Evolutionary conservation across 2,113 vertebrate species (phyloP).

Genomic region (Vulpes vulpes): DNA sequence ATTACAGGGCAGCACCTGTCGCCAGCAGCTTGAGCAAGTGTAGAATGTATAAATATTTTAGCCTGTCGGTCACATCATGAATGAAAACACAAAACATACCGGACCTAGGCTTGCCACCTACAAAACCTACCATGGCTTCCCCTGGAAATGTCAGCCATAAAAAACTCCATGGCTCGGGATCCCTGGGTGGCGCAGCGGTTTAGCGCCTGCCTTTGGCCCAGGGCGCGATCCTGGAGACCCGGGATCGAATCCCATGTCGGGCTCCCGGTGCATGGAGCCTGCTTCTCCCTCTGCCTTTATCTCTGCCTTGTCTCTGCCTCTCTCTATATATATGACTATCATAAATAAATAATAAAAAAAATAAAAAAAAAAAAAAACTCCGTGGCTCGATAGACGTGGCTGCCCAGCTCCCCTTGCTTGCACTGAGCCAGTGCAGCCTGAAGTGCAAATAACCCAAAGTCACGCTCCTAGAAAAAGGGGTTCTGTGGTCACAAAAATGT

Average conservation of each 20-base stretch:
- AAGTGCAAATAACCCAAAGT: not conserved
- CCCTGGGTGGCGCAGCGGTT: no score
- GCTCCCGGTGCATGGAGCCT: no score
- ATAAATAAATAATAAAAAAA: no score
- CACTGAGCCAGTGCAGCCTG: not conserved
- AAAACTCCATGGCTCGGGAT: not conserved
- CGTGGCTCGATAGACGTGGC: not conserved
- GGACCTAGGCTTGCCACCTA: not conserved
- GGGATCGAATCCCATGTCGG: no score
- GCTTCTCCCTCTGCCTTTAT: no score
- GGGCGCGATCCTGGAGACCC: no score
- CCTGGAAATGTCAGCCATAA: not conserved
- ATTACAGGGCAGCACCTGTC: not conserved
- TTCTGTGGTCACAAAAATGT: not conserved
- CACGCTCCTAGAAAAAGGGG: not conserved
- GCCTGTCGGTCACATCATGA: not conserved
- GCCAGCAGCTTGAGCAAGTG: not conserved
- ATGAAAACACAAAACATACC: not conserved
- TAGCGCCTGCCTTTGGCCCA: no score
- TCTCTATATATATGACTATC: no score
- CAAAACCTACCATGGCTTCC: not conserved
- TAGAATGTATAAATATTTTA: not conserved
- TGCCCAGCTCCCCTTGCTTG: not conserved
- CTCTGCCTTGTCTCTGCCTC: no score
- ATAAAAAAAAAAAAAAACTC: not conserved